Base-by-base conservation (phyloP, 2,797 vertebrate species). In the Tokudaia tokunoshimensis region DNA sequence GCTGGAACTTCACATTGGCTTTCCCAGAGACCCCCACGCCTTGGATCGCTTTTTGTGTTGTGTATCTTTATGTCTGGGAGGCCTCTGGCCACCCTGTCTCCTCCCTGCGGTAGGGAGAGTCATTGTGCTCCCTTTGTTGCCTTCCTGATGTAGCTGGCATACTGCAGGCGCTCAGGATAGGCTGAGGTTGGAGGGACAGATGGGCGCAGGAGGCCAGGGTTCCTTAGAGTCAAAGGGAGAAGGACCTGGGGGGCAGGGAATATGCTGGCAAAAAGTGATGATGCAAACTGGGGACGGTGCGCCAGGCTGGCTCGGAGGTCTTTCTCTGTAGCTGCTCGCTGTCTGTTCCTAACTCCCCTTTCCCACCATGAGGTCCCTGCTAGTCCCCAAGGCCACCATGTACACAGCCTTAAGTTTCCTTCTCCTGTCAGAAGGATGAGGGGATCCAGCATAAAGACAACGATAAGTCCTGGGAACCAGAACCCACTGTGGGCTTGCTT, bases 231-330 rank as follows among this genome's bases (percentile, higher is more conserved):
- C 17, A 44, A 75, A 78, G 20, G 61, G 31, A 50, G 6, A 10
- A 3, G 1, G 24, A 50, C 41, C 24, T 31, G 5, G 0, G 24
- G 50, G 55, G 83, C 26, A 8, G 31, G 2, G 44, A 85, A 34
- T 31, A 85, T 50, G 22, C 61, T 67, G 26, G 61, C 15, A 34
- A 65, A 19, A 19, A 83, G 10, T 0, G 83, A 85, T 52, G 59
- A 72, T 75, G 20, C 22, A n/a, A 44, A 67, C 83, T 24, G 22
- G 20, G 8, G 19, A 19, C 5, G 1, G 0, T 20, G 61, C 0
- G 17, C 14, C 17, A 0, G 0, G 10, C 17, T 2, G 2, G 57
- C 76, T 26, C 13, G 0, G 67, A 80, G 41, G 44, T 24, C 11
- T 67, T 3, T 81, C 41, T 41, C 0, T 0, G 59, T 4, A 76